Base-by-base conservation (phyloP, 2,888 invertebrate genomes). In the Schizaphis graminum region DNA sequence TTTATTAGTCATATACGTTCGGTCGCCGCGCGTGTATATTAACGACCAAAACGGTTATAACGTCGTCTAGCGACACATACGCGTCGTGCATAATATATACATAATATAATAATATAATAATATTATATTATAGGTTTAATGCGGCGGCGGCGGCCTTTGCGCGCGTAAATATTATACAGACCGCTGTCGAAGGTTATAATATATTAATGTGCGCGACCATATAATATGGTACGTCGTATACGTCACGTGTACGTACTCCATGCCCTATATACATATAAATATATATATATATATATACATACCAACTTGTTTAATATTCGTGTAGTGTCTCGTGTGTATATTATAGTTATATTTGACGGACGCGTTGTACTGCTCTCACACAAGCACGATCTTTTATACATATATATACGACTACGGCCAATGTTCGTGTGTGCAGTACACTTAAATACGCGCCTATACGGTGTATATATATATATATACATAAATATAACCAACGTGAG, bases 101-200 rank as follows among this genome's bases (percentile, higher is more conserved):
- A 21, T 77, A 21, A 67, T 67, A 67, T 16, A n/a, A 57, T 57
- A 57, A 16, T 67, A 67, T 67, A n/a, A n/a, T 67, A 77, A n/a
- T 67, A n/a, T 67, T 35, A 35, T 67, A 67, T n/a, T 35, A 61
- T 67, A 35, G 21, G 35, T 77, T 77, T 35, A 77, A 77, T 77
- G 35, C 35, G 35, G 67, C 77, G n/a, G 67, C 67, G 35, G 35
- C 77, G 77, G 77, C 77, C 77, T 77, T 77, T 77, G 77, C 77
- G 21, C 35, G 77, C 77, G 77, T 77, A 77, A 77, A 77, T 77
- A 77, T 77, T 35, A 35, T 77, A 77, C 77, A 24, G 77, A 77
- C 77, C 77, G 21, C 77, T 35, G 77, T 77, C 77, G 77, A 77
- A 77, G 77, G 77, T 35, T 77, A 77, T 77, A 61, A 77, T 77